Base-by-base conservation (phyloP, 2,113 vertebrate species). In the Myotis brandtii region DNA sequence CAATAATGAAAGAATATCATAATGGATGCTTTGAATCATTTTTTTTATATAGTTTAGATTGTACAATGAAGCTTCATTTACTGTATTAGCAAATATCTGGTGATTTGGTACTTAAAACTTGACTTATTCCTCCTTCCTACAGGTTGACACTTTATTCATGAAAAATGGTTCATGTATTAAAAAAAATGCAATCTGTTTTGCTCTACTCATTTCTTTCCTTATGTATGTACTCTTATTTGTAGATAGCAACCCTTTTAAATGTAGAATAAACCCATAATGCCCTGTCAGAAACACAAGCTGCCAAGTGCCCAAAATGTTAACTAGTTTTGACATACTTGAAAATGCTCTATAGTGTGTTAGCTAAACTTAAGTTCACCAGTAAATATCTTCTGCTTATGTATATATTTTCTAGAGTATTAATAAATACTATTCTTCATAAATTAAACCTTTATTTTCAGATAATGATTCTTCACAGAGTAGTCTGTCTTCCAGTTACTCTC, bases 401-500 rank as follows among this genome's bases (percentile, higher is more conserved):
- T 67, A 10, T 81, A 43, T 66, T 62, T 79, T 48, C 62, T 86
- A 14, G 48, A 83, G 14, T 81, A 37, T 94, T 75, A 87, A n/a
- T 56, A 64, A 14, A 62, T 81, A 8, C 0, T 7, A 7, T 66
- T 86, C 16, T 77, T 87, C 12, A 62, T 84, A 43, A 82, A 8
- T 56, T 64, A 70, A 82, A 40, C 27, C 4, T 97, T 85, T 76
- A 97, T 98, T 98, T 97, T 95, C 95, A 97, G 98, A 79, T 69
- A 46, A 69, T 80, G 95, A 97, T 56, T 97, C 96, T 66, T 72
- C 96, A 75, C 95, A 94, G 86, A 97, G 95, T 88, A 98, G 95
- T 79, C 97, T 97, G 56, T 98, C 97, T 76, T 92, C 98, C 81
- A 96, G 91, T 95, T 99, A 97, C 92, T 98, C 98, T 92, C 98